Percentiles rank a stretch among this genome's conserved stretches.
Evolutionary conservation across 1,140 invertebrate species (phyloP).

Genomic region (Eumaeus atala): DNA sequence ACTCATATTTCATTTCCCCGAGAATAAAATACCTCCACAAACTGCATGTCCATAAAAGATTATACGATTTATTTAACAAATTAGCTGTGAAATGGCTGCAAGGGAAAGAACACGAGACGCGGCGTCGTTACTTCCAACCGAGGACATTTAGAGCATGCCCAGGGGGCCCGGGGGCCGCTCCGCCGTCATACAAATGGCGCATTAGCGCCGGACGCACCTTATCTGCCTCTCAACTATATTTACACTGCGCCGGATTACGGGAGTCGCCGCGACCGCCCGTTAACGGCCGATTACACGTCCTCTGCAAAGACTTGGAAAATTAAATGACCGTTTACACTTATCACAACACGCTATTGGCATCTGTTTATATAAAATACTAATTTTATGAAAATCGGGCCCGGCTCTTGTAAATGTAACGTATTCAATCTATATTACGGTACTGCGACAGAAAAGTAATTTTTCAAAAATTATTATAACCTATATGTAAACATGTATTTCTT

Average conservation of each 20-base stretch:
- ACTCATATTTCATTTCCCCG: too few species aligned
- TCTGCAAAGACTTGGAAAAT: slow-evolving; percentile 58
- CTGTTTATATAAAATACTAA: not conserved
- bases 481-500: too few species aligned
- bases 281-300: slow-evolving; percentile 62
- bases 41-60: too few species aligned
- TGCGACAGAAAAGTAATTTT: too few species aligned
- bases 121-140: slow-evolving; percentile 28
- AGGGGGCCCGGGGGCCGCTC: slow-evolving; percentile 29
- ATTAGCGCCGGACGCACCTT: slow-evolving; percentile 68
- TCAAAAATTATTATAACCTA: too few species aligned
- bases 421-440: too few species aligned
- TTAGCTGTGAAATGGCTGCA: slow-evolving; percentile 2
- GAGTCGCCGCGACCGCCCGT: slow-evolving; percentile 63
- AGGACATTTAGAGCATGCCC: slow-evolving; percentile 36
- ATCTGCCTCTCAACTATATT: slow-evolving; percentile 69
- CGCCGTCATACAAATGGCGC: slow-evolving; percentile 69
- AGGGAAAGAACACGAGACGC: not conserved
- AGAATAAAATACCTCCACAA: too few species aligned
- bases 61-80: not conserved
- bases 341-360: slow-evolving; percentile 16
- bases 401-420: too few species aligned
- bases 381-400: too few species aligned
- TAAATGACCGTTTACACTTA: slow-evolving; percentile 37
- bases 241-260: slow-evolving; percentile 65